These are phyloP conservation scores for Axis porcinus DNA, from an alignment of 2,113 vertebrate species.

Conservation along the genomic window DNA sequence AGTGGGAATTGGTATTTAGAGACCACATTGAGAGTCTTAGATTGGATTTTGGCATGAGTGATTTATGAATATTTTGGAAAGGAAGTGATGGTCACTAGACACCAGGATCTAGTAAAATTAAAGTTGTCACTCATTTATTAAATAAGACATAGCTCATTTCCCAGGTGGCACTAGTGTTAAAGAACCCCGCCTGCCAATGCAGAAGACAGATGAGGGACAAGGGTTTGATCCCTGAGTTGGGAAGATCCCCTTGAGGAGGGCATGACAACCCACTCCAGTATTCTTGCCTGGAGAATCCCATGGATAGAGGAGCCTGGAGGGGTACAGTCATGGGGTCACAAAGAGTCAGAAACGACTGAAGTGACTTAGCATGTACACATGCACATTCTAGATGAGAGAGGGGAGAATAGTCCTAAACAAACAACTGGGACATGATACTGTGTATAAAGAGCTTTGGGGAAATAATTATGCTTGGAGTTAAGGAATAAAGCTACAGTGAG, in stretches of 20 bases:
- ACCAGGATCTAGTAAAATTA: constrained; percentile 23
- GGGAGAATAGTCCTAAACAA: not conserved
- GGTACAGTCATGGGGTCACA: not conserved
- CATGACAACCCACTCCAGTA: not conserved
- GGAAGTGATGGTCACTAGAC: not conserved
- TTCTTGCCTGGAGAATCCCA: not conserved
- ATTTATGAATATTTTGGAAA: constrained; percentile 26
- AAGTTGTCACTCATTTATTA: constrained; percentile 34
- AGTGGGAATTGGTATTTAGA: not conserved
- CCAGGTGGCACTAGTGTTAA: not conserved
- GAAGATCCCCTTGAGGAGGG: not conserved
- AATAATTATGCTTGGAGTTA: not conserved
- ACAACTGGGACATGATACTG: not conserved
- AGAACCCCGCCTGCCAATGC: not conserved
- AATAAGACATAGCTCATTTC: not conserved
- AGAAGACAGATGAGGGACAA: not conserved
- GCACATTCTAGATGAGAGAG: not conserved
- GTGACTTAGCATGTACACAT: not conserved
- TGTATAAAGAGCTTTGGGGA: not conserved
- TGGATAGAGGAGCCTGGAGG: not conserved
- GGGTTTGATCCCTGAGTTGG: not conserved
- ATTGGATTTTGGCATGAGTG: constrained; percentile 23
- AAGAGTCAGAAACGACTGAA: not conserved
- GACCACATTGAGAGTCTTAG: not conserved
- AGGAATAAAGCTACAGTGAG: not conserved